Conservation (phyloP, 2,797 vertebrate genomes). For the Anguilla pacifica region DNA sequence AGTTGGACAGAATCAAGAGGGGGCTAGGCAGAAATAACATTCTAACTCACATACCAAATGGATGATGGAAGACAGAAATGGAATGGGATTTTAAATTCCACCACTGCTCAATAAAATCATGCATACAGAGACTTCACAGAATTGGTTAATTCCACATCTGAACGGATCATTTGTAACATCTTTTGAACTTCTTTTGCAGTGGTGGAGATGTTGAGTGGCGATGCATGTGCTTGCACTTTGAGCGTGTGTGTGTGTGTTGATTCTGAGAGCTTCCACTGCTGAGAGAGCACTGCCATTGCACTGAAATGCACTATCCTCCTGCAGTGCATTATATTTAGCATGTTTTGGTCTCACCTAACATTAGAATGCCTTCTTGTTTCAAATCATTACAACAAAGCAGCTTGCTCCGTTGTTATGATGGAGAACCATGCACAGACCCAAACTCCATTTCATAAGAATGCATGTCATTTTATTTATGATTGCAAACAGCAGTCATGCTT, state of each 20-base stretch:
- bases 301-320: slow-evolving; percentile 47
- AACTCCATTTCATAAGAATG: background rate
- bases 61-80: slow-evolving; percentile 24
- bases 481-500: background rate
- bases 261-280: slow-evolving; percentile 50
- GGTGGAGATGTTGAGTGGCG: background rate
- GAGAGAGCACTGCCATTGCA: slow-evolving; percentile 49
- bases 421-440: background rate
- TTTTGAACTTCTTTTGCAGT: slow-evolving; percentile 22
- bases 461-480: background rate
- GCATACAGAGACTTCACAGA: slow-evolving; percentile 15
- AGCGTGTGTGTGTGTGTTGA: slow-evolving; percentile 9
- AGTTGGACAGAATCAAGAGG: slow-evolving; percentile 9
- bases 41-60: slow-evolving; percentile 16
- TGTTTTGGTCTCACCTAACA: background rate
- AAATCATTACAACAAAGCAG: background rate
- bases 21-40: slow-evolving; percentile 7
- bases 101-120: slow-evolving; percentile 15
- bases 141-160: slow-evolving; percentile 24
- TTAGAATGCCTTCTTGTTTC: background rate
- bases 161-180: slow-evolving; percentile 2
- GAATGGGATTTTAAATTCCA: slow-evolving; percentile 6
- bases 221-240: background rate
- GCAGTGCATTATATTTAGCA: background rate
- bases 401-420: background rate